phyloP scores from a whole-genome alignment of 2,888 invertebrate species.

The Nomada ruficornis region DNA sequence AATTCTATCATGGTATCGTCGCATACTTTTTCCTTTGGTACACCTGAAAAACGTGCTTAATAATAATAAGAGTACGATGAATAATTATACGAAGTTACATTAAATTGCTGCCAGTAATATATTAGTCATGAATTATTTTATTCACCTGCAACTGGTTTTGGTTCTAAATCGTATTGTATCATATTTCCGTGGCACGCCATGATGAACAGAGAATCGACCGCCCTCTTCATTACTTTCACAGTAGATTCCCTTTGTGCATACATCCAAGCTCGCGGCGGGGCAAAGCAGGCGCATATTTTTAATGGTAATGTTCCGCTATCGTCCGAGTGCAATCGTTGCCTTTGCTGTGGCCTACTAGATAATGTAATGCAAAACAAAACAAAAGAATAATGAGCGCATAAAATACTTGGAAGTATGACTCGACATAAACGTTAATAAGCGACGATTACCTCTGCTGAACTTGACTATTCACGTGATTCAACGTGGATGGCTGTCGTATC shows the following conservation, averaged over 20 bases:
- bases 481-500: conserved; percentile 89
- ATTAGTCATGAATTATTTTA: conserved; percentile 11
- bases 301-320: conserved; percentile 89
- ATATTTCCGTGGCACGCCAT: conserved; percentile 95
- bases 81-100: background rate
- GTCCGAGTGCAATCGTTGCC: conserved; percentile 89
- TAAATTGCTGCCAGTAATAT: background rate
- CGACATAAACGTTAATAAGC: background rate
- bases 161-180: conserved; percentile 95
- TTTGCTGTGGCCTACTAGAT: conserved; percentile 78
- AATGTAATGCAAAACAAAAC: background rate
- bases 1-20: conserved; percentile 95
- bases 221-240: conserved; percentile 83
- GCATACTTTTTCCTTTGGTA: conserved; percentile 93
- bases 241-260: conserved; percentile 83
- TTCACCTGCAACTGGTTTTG: conserved; percentile 87
- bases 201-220: conserved; percentile 94
- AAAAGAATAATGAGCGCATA: too few relatives aligned
- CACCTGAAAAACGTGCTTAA: conserved; percentile 83
- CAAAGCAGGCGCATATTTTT: conserved; percentile 92
- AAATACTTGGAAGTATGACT: background rate
- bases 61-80: conserved; percentile 4
- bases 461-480: conserved; percentile 80
- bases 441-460: conserved; percentile 77
- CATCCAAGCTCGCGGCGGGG: conserved; percentile 91